Evolutionary conservation across 2,113 vertebrate species (phyloP), one percentile per base, ranked within the genome.

Genomic region (Clarias macrocephalus): DNA sequence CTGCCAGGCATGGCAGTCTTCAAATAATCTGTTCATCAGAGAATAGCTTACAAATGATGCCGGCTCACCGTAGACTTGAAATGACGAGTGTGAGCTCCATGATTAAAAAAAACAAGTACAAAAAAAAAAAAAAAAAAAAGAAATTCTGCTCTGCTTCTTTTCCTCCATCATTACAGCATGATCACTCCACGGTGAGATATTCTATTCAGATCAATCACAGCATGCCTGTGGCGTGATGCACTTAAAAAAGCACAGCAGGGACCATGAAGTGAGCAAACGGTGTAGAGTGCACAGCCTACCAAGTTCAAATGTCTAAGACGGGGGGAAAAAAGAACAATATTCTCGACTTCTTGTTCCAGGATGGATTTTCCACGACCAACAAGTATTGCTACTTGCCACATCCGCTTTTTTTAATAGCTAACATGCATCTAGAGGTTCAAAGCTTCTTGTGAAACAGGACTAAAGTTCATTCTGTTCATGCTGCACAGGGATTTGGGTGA

Each of bases 181-280:
- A 88, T 90, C 83, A 87, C 83, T 70, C 82, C 60, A 79, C 63
- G 52, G 83, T 87, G 86, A 88, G 59, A 85, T 85, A 86, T 63
- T 88, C 82, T 86, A 87, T 91, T 90, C 87, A 88, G 82, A 90
- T 91, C 75, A 86, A 88, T 88, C 86, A 85, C 88, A 82, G 37
- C 56, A 21, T 48, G 59, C 60, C 84, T 85, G 85, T 63, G 10
- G 59, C 10, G 42, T 57, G 56, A 85, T 56, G 21, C 73, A 66
- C 88, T 65, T 65, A 83, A 72, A 73, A 88, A 77, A 54, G 63
- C 72, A 23, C 79, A 73, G 75, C 83, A 72, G 56, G 83, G 37
- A 87, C 88, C 68, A 37, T 21, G 21, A 42, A 63, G 57, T 68
- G 33, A 63, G 42, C 23, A 62, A 82, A 54, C 57, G 15, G 52